Conservation (phyloP, 1,140 invertebrate genomes). For the Papilio machaon region DNA sequence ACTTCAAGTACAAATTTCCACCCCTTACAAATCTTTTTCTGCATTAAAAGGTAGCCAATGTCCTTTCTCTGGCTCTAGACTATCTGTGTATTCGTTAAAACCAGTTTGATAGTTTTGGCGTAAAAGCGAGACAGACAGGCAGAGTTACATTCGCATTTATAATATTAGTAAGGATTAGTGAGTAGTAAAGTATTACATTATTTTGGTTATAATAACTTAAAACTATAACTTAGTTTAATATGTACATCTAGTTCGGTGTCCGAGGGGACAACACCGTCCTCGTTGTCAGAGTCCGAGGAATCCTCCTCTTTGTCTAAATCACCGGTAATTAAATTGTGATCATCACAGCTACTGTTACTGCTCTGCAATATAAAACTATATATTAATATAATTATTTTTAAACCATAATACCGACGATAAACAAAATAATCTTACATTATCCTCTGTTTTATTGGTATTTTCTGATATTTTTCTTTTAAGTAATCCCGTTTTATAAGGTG, state of each 20-base stretch:
- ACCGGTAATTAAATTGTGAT: conserved; percentile 55
- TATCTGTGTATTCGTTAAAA: too few species aligned
- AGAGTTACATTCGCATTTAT: too few species aligned
- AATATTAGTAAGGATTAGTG: too few species aligned
- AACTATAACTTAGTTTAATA: not conserved
- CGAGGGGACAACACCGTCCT: conserved; percentile 50
- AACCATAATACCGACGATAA: conserved; percentile 33
- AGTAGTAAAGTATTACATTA: too few species aligned
- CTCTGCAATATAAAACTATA: conserved; percentile 42
- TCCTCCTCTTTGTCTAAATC: conserved; percentile 58
- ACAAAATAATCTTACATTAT: not conserved
- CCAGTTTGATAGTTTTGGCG: too few species aligned
- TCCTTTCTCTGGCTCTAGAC: too few species aligned
- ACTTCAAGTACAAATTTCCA: too few species aligned
- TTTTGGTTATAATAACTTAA: too few species aligned
- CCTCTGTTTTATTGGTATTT: conserved; percentile 42
- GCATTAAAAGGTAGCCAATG: too few species aligned
- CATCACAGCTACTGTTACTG: conserved; percentile 44
- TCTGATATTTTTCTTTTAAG: conserved; percentile 65
- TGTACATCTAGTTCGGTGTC: conserved; percentile 70
- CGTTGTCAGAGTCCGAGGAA: conserved; percentile 67
- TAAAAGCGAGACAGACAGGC: too few species aligned
- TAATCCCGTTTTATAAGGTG: conserved; percentile 68
- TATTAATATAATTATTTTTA: conserved; percentile 26
- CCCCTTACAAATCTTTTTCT: too few species aligned